Percentiles rank a stretch among this genome's conserved stretches.
Conservation (phyloP, 2,888 invertebrate species). For the Hecatera dysodea region DNA sequence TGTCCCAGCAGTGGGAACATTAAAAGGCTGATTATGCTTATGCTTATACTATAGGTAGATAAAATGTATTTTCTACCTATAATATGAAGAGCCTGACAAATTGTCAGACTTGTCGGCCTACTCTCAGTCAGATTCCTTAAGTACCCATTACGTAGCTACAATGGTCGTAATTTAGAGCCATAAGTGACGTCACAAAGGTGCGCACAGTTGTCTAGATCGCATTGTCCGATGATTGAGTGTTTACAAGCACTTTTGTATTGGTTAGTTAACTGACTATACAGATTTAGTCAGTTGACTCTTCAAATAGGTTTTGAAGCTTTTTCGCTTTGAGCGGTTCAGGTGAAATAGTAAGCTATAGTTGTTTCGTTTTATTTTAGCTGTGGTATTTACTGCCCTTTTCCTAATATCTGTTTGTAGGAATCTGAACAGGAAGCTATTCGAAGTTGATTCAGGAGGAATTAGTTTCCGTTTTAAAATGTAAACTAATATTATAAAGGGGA, state of each 20-base stretch:
- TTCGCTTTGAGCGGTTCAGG: too few relatives aligned
- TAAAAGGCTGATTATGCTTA: too few relatives aligned
- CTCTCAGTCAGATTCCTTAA: slow-evolving; percentile 24
- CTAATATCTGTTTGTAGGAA: too few relatives aligned
- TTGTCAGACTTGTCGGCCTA: slow-evolving; percentile 16
- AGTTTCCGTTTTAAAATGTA: too few relatives aligned
- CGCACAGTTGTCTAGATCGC: slow-evolving; percentile 39
- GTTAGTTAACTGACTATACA: not conserved
- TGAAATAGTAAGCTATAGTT: not conserved
- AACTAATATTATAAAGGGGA: too few relatives aligned
- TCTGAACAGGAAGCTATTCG: too few relatives aligned
- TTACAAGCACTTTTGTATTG: slow-evolving; percentile 27
- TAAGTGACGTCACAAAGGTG: slow-evolving; percentile 52
- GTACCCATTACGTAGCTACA: slow-evolving; percentile 46
- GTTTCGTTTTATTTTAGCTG: not conserved
- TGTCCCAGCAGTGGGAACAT: too few relatives aligned
- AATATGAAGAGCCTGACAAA: not conserved
- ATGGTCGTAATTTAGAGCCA: slow-evolving; percentile 45
- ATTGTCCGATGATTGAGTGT: slow-evolving; percentile 51
- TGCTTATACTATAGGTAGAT: too few relatives aligned
- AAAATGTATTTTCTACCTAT: not conserved
- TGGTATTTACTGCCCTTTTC: too few relatives aligned
- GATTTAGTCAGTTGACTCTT: not conserved
- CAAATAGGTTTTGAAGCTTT: not conserved
- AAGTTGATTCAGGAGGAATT: too few relatives aligned